These are phyloP conservation scores for Brachyistius frenatus DNA, from an alignment of 2,113 vertebrate species.

Conservation along the genomic window DNA sequence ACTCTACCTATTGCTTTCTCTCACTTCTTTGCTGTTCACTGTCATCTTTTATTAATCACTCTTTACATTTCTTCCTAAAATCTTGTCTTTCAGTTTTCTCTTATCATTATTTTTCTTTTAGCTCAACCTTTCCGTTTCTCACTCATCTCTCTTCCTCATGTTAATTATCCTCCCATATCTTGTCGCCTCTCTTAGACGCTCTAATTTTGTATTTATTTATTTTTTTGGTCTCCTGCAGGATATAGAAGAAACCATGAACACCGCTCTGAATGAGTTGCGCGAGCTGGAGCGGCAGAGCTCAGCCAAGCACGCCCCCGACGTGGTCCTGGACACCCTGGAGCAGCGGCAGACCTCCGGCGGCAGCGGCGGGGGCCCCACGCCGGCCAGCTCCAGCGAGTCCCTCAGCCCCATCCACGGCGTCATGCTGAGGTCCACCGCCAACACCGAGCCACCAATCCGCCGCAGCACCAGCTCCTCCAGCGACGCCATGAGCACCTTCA, in stretches of 20 bases:
- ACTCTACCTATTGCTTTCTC: background rate
- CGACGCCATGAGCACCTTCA: slow-evolving; percentile 97
- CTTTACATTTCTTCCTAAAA: background rate
- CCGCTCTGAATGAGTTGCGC: slow-evolving; percentile 94
- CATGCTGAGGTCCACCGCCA: slow-evolving; percentile 82
- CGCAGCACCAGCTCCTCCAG: slow-evolving; percentile 95
- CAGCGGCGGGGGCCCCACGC: slow-evolving; percentile 86
- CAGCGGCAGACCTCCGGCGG: slow-evolving; percentile 80
- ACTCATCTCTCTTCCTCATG: background rate
- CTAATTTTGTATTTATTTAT: too few species aligned
- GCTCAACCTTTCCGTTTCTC: background rate
- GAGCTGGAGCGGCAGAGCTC: slow-evolving; percentile 98
- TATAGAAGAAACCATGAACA: slow-evolving; percentile 99
- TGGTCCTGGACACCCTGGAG: slow-evolving; percentile 97
- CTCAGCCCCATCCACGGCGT: slow-evolving; percentile 91
- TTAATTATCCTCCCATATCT: background rate
- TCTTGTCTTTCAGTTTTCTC: background rate
- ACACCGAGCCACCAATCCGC: slow-evolving; percentile 89
- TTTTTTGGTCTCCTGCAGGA: slow-evolving; percentile 83
- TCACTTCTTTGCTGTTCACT: background rate
- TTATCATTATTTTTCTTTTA: background rate
- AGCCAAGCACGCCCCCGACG: slow-evolving; percentile 94
- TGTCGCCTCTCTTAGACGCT: background rate
- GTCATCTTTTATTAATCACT: background rate
- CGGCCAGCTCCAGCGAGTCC: slow-evolving; percentile 88